A percentile compares a stretch with the other conserved stretches of the same genome.
phyloP scores from a whole-genome alignment of 2,797 vertebrate genomes.

The Vireo griseus region DNA sequence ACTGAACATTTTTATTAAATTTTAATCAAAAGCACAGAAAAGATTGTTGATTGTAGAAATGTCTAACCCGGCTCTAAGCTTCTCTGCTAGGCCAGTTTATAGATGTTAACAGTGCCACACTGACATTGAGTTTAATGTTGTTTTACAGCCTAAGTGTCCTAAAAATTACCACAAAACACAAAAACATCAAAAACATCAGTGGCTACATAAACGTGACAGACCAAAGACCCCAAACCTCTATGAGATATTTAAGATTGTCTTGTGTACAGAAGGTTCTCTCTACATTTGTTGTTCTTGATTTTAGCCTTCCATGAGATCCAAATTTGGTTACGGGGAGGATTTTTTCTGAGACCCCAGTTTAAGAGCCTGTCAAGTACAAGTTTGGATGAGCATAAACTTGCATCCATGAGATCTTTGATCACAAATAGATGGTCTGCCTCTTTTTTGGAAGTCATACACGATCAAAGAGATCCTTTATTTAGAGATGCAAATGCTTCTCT shows the following conservation, averaged over 20 bases:
- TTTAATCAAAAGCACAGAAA: slow-evolving; percentile 78
- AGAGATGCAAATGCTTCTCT: slow-evolving; percentile 28
- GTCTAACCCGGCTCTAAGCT: slow-evolving; percentile 26
- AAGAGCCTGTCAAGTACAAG: background rate
- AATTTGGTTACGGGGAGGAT: background rate
- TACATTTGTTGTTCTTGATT: background rate
- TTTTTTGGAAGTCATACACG: background rate
- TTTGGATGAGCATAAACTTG: background rate
- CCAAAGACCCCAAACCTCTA: background rate
- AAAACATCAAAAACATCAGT: background rate
- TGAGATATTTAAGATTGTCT: background rate
- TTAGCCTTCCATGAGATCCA: background rate
- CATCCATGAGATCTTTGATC: background rate
- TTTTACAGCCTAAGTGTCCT: background rate
- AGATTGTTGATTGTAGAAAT: slow-evolving; percentile 64
- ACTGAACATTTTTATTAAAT: slow-evolving; percentile 74
- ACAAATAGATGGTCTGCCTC: background rate
- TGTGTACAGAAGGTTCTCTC: background rate
- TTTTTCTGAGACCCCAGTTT: background rate
- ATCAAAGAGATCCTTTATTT: slow-evolving; percentile 39
- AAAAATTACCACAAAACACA: background rate
- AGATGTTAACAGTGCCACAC: background rate
- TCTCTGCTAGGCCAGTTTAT: background rate
- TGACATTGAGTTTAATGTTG: background rate
- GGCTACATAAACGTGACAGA: background rate